Percentiles rank a stretch among this genome's conserved stretches.
These are phyloP conservation scores for Plemyria rubiginata DNA, from an alignment of 2,888 invertebrate genomes.

Conservation along the genomic window DNA sequence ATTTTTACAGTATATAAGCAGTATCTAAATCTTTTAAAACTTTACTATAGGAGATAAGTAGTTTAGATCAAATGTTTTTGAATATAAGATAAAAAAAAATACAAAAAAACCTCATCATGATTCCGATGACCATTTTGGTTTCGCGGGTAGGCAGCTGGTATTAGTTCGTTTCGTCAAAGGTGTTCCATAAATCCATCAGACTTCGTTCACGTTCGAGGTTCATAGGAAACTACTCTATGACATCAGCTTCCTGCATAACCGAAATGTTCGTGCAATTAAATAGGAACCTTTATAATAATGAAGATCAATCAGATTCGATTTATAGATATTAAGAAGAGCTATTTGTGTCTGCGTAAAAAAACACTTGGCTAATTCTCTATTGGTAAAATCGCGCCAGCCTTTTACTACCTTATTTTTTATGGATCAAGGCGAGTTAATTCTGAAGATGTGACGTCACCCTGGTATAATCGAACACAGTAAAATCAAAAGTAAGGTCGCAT, in stretches of 20 bases:
- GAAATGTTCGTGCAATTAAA: slow-evolving; percentile 36
- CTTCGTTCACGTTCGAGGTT: slow-evolving; percentile 12
- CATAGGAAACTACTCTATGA: slow-evolving; percentile 39
- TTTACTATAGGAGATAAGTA: no score
- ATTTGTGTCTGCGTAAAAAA: slow-evolving; percentile 30
- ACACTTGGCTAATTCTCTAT: slow-evolving; percentile 33
- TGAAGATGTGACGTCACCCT: slow-evolving; percentile 66
- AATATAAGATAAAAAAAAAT: no score
- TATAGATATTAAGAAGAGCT: slow-evolving; percentile 33
- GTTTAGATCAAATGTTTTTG: no score
- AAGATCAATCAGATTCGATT: slow-evolving; percentile 40
- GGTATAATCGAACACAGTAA: slow-evolving; percentile 58
- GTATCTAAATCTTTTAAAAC: no score
- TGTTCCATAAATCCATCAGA: no score
- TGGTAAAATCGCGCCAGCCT: slow-evolving; percentile 42
- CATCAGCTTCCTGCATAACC: slow-evolving; percentile 37
- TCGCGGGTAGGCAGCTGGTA: no score
- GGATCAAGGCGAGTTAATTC: slow-evolving; percentile 71
- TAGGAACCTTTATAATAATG: slow-evolving; percentile 20
- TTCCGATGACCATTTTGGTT: no score
- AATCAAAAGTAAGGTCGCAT: slow-evolving; percentile 63
- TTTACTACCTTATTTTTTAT: slow-evolving; percentile 49
- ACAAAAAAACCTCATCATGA: no score
- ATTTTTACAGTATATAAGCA: no score
- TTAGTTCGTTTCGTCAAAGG: not conserved